phyloP scores from a whole-genome alignment of 2,888 invertebrate species.

The Lamellibrachia satsuma region DNA sequence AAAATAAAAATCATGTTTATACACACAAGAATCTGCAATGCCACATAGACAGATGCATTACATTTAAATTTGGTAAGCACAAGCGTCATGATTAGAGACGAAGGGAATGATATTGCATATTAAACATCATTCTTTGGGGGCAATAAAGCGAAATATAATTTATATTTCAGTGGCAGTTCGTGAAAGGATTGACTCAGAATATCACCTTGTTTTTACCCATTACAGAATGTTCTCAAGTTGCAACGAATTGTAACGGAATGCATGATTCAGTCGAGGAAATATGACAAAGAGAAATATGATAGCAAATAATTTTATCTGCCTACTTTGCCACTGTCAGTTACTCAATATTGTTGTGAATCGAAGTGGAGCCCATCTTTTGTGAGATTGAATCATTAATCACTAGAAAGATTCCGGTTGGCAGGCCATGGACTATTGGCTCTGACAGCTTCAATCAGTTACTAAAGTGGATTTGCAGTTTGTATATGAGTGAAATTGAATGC shows the following conservation, averaged over 20 bases:
- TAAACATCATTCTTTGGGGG: too few relatives aligned
- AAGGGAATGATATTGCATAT: too few relatives aligned
- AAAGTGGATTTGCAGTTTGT: background rate
- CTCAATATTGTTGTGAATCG: background rate
- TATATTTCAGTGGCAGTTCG: too few relatives aligned
- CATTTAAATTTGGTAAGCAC: too few relatives aligned
- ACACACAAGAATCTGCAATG: too few relatives aligned
- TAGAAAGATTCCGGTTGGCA: background rate
- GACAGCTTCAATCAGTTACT: background rate
- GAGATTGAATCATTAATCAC: conserved; percentile 13
- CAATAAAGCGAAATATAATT: too few relatives aligned
- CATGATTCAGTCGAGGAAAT: background rate
- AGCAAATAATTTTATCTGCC: background rate
- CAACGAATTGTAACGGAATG: background rate
- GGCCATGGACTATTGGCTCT: background rate
- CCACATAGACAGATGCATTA: too few relatives aligned
- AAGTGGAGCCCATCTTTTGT: background rate
- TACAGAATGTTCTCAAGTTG: background rate
- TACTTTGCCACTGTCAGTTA: background rate
- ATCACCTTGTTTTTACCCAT: background rate
- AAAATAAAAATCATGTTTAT: too few relatives aligned
- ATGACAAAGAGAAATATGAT: background rate
- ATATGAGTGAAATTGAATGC: background rate
- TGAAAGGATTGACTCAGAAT: background rate
- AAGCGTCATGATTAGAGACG: too few relatives aligned